Base-by-base conservation (phyloP, 2,113 vertebrate species). In the Cnemophilus loriae region DNA sequence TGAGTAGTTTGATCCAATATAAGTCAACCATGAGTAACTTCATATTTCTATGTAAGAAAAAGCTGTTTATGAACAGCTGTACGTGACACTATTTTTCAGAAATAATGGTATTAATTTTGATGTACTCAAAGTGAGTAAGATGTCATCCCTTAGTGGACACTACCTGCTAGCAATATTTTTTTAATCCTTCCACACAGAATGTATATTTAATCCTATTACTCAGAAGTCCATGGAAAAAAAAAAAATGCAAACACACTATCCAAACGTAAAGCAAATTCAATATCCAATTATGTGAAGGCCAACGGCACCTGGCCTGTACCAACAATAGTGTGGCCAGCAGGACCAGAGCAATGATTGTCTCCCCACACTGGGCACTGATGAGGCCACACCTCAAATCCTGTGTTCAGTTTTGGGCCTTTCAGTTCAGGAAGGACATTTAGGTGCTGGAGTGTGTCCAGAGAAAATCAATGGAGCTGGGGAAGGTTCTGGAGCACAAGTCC, bases 351-450 rank as follows among this genome's bases (percentile, higher is more conserved):
- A 12, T 6, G 32, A 68, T 7, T 8, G 8, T 22, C 13, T 9
- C 11, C 16, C 63, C 0, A 0, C 13, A 55, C 0, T 28, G 18
- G 18, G 47, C 41, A 84, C 12, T 42, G 41, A 11, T 27, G 41
- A 83, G 20, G 33, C 28, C 52, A 59, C 28, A 52, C 16, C 28
- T 68, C 24, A 32, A 59, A n/a, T 68, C 14, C 33, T 47, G 20
- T 16, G 14, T 4, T 17, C 41, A 61, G 26, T 42, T 83, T 16
- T 47, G 41, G 21, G 39, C 14, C 17, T 11, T 20, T 55, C 39
- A 60, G 5, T 18, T 20, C 30, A 69, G 16, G 32, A 69, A 35
- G 24, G 15, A 76, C 41, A 49, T 0, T 23, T 41, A 90, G 21
- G 41, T 10, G n/a, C n/a, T 69, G 47, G 16, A 75, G 3, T 1